Percentiles rank a stretch among this genome's conserved stretches.
Evolutionary conservation across 2,888 invertebrate genomes (phyloP).

Genomic region (Spatulosminthurus flaviceps): DNA sequence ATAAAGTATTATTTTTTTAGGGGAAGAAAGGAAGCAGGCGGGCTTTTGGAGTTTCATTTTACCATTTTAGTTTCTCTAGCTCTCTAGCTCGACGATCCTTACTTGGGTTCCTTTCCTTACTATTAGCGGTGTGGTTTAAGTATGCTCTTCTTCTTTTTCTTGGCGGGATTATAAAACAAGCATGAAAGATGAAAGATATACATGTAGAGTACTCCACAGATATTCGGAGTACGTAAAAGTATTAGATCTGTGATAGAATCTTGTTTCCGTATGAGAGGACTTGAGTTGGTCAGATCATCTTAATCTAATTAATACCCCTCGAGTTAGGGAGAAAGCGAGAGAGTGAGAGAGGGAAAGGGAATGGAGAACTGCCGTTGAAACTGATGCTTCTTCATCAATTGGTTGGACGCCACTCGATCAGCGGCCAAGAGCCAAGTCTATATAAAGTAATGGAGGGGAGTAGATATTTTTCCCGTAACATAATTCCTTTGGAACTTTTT

Average conservation of each 20-base stretch:
- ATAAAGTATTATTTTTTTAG: slow-evolving; percentile 1
- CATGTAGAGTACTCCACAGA: background rate
- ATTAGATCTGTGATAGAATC: slow-evolving; percentile 30
- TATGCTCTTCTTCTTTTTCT: too few species aligned
- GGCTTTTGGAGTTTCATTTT: slow-evolving; percentile 12
- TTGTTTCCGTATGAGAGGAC: slow-evolving; percentile 37
- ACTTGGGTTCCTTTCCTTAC: background rate
- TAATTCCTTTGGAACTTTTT: background rate
- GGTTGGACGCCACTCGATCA: slow-evolving; percentile 38
- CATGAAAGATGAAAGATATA: too few species aligned
- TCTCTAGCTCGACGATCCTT: background rate
- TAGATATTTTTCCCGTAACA: background rate
- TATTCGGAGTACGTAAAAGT: background rate
- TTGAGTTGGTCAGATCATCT: slow-evolving; percentile 47
- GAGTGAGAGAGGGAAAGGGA: slow-evolving; percentile 10
- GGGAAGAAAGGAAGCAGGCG: background rate
- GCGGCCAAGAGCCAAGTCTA: slow-evolving; percentile 27
- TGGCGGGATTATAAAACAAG: too few species aligned
- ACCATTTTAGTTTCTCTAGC: background rate
- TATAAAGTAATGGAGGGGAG: slow-evolving; percentile 20
- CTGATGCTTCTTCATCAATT: slow-evolving; percentile 49
- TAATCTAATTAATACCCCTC: slow-evolving; percentile 50
- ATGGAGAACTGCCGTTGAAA: slow-evolving; percentile 39
- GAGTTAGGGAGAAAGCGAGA: slow-evolving; percentile 31
- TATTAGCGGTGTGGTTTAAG: background rate